A percentile compares a stretch with the other conserved stretches of the same genome.
These are phyloP conservation scores for Leptodactylus fallax DNA, from an alignment of 2,797 vertebrate species.

Conservation along the genomic window DNA sequence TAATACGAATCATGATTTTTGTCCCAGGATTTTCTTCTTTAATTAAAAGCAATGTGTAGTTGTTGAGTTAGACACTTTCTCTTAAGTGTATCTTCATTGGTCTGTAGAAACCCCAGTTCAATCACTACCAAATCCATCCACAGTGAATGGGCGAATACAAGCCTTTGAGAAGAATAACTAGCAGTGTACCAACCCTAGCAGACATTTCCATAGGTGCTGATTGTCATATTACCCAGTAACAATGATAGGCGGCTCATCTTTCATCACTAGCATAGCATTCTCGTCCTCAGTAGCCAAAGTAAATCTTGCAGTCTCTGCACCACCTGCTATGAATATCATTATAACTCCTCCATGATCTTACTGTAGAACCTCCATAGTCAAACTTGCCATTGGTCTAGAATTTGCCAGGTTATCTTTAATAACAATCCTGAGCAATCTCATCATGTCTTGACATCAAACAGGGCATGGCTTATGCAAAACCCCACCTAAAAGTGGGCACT, in stretches of 20 bases:
- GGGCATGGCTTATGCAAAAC: too few species aligned
- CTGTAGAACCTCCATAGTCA: too few species aligned
- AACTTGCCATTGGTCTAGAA: too few species aligned
- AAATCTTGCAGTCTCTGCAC: neutral
- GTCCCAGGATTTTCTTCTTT: constrained; percentile 9
- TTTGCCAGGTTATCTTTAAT: too few species aligned
- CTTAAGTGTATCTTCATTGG: neutral
- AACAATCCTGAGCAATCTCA: too few species aligned
- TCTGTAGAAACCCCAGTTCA: too few species aligned
- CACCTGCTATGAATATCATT: neutral
- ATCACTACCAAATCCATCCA: neutral
- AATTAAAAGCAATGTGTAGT: constrained; percentile 3
- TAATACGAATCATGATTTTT: neutral
- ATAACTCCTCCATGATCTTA: neutral
- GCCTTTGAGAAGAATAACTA: neutral
- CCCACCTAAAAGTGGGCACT: too few species aligned
- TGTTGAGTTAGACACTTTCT: neutral
- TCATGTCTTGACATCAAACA: too few species aligned
- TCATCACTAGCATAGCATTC: neutral
- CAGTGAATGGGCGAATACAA: neutral
- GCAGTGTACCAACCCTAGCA: neutral
- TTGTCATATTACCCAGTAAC: neutral
- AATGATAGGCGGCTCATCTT: neutral
- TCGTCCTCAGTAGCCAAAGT: neutral
- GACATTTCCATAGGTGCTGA: neutral